Evolutionary conservation across 2,797 vertebrate species (phyloP), one percentile per base, ranked within the genome.

Genomic region (Hyperoplus lanceolatus): DNA sequence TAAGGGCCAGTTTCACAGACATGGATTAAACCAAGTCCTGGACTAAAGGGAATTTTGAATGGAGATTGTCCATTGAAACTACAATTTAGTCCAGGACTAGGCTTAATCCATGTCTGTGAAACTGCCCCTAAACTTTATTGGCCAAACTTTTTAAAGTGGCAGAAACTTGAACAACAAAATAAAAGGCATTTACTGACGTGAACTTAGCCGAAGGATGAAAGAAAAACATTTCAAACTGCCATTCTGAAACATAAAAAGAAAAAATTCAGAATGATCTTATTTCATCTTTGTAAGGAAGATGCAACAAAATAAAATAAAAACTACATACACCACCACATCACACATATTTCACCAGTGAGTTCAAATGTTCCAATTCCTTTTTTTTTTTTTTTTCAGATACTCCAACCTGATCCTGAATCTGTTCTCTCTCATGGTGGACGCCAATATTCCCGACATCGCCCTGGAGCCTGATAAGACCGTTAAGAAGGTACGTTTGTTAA

Each of bases 341-440:
- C 11, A 56, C 8, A 53, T 13, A 51, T 68, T 50, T 2, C 43
- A 49, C 18, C 9, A 6, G 0, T 9, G 1, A 54, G 2, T 1
- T 67, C 8, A 66, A 57, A 54, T 21, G 2, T 56, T 3, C 15
- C 5, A 5, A 21, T 9, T 50, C 13, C 54, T 16, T 92, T 0
- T n/a, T 93, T 0, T 18, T 10, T 94, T 53, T 80, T 29, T 3
- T 38, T 67, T 62, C 92, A 99, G 98, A 89, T 99, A 99, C 92
- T 98, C 98, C 80, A 99, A 99, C 92, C 93, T 99, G 91, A 99
- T 99, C 90, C 94, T 99, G 85, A 99, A 99, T 87, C 95, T 99
- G 59, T 99, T 99, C 94, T 99, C 98, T 36, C 96, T 99, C 80
- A 99, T 99, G 98, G 98, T 99, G 92, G 98, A 99, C 81, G 98